Base-by-base conservation (phyloP, 2,888 invertebrate genomes). In the Lacanobia oleracea region DNA sequence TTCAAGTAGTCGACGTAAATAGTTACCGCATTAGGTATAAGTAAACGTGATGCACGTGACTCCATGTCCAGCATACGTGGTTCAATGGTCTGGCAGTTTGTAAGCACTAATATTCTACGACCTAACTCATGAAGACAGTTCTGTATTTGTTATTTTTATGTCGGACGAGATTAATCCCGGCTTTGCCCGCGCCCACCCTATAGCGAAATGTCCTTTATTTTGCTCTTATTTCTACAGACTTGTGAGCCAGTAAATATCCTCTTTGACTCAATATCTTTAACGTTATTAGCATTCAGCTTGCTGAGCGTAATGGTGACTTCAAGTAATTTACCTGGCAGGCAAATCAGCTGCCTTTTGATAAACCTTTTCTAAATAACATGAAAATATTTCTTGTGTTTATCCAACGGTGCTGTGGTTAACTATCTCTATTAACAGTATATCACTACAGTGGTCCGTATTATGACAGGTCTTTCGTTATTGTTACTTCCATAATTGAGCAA, bases 391-490 rank as follows among this genome's bases (percentile, higher is more conserved):
- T 14, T 18, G 37, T 50, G 14, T 53, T 60, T 53, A 18, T 73
- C 9, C 43, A 56, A 45, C 18, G 21, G 10, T 53, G 33, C 14
- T 18, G n/a, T 56, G 50, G 14, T 37, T 12, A 43, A 43, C 1
- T 60, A 56, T 65, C 18, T 59, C n/a, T 65, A 16, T 14, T 51
- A 51, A 60, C 48, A 53, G 54, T 76, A 70, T 63, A 78, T 66
- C 16, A 77, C 64, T 21, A 56, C n/a, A 70, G 40, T 64, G 33
- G 63, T 56, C 37, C 12, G 56, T 59, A 65, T 64, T 53, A 70
- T 54, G 83, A 73, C 74, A 80, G 83, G 57, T 78, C 61, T 74
- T 74, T 67, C 69, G 54, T 70, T 77, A 81, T 67, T 67, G 72
- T 81, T 67, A 75, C 63, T 60, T 54, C 57, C 21, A 70, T 83